Percentiles rank a stretch among this genome's conserved stretches.
These are phyloP conservation scores for Leptinotarsa tumamoca DNA, from an alignment of 2,888 invertebrate genomes.

Conservation along the genomic window DNA sequence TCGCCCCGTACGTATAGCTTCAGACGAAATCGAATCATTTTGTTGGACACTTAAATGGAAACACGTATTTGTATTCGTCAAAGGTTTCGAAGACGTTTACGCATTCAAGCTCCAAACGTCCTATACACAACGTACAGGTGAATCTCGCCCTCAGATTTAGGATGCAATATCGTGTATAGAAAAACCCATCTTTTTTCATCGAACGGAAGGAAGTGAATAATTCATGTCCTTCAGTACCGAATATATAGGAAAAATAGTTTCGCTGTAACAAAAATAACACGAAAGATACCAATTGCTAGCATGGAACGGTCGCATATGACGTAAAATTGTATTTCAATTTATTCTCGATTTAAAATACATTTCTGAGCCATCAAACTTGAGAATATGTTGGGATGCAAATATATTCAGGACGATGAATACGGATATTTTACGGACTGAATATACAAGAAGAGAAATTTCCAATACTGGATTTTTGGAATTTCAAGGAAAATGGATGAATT, in stretches of 20 bases:
- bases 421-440: not conserved
- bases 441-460: not conserved
- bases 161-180: conserved; percentile 26
- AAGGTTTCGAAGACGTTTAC: not conserved
- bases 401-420: not conserved
- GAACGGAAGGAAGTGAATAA: conserved; percentile 32
- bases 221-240: conserved; percentile 38
- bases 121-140: not conserved
- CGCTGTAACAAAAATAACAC: conserved; percentile 30
- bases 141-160: conserved; percentile 22
- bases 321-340: conserved; percentile 1
- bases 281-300: conserved; percentile 31
- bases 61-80: not conserved
- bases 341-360: not conserved
- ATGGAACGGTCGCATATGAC: not conserved
- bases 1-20: too few relatives aligned
- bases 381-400: not conserved
- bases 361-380: not conserved
- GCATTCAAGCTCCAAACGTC: not conserved
- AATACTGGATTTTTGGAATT: not conserved
- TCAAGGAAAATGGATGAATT: too few relatives aligned
- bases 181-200: conserved; percentile 37
- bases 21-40: too few relatives aligned
- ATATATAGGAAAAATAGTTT: conserved; percentile 31
- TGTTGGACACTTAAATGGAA: too few relatives aligned